Percentiles rank a stretch among this genome's conserved stretches.
phyloP scores from a whole-genome alignment of 2,888 invertebrate species.

The Netelia virgata region DNA sequence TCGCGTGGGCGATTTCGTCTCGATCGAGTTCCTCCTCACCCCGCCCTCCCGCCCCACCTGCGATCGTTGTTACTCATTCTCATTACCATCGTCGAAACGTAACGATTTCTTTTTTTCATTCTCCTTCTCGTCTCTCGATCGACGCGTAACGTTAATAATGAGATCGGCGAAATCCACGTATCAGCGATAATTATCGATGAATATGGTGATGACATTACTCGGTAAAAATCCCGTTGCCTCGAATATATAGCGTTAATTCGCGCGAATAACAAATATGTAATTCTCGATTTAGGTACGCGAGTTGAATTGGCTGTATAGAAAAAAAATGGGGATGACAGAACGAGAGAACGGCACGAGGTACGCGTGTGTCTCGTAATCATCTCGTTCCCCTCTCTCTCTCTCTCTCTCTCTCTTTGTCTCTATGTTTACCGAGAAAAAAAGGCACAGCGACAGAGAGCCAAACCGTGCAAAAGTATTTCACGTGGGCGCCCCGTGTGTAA shows the following conservation, averaged over 20 bases:
- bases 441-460: constrained; percentile 14
- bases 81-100: neutral
- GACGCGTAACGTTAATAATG: constrained; percentile 7
- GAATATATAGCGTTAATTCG: too few relatives aligned
- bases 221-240: constrained; percentile 4
- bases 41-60: neutral
- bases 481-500: constrained; percentile 76
- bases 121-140: neutral
- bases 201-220: neutral
- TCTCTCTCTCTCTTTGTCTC: constrained; percentile 51
- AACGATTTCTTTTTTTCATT: constrained; percentile 36
- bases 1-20: constrained; percentile 77
- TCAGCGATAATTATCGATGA: neutral
- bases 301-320: constrained; percentile 3
- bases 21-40: constrained; percentile 58
- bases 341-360: constrained; percentile 4
- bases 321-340: constrained; percentile 26
- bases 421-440: constrained; percentile 44
- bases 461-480: constrained; percentile 67
- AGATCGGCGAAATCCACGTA: neutral
- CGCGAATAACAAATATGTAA: neutral
- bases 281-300: too few relatives aligned
- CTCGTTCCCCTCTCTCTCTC: neutral
- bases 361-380: constrained; percentile 27
- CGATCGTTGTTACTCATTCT: neutral